These are phyloP conservation scores for Erebia palarica DNA, from an alignment of 2,888 invertebrate genomes.

Conservation along the genomic window DNA sequence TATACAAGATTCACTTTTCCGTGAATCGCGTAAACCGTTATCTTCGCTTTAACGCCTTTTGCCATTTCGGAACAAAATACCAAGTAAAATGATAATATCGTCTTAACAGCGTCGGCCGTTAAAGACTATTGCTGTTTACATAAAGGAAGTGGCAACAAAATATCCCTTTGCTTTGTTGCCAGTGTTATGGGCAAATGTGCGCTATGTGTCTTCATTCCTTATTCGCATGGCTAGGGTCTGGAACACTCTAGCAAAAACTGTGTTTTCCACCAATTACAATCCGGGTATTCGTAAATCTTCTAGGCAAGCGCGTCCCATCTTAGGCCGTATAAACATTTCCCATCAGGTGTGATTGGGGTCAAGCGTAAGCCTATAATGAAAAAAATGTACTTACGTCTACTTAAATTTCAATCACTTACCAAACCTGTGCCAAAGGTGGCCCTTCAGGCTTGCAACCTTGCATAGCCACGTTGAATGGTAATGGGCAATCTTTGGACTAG, in stretches of 20 bases:
- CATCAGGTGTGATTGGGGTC: no score
- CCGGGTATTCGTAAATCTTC: no score
- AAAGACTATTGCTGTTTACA: conserved; percentile 42
- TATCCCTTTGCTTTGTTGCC: conserved; percentile 36
- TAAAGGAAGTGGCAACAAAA: conserved; percentile 39
- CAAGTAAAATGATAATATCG: conserved; percentile 43
- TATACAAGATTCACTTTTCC: conserved; percentile 30
- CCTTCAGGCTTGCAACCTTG: no score
- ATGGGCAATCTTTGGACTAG: no score
- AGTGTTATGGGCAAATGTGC: conserved; percentile 37
- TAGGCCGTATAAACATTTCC: no score
- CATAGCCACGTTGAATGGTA: no score
- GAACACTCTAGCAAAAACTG: no score
- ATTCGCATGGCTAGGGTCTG: no score
- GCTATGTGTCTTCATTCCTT: conserved; percentile 11
- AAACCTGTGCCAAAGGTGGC: background rate
- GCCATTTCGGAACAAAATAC: conserved; percentile 38
- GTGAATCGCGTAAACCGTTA: conserved; percentile 37
- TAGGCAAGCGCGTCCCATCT: no score
- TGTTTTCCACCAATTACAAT: no score
- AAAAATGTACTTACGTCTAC: no score
- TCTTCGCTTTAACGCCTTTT: conserved; percentile 36
- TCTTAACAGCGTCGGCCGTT: conserved; percentile 41
- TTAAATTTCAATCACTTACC: conserved; percentile 34
- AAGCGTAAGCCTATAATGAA: no score